Conservation (phyloP, 2,888 invertebrate genomes). For the Pinctada fucata region DNA sequence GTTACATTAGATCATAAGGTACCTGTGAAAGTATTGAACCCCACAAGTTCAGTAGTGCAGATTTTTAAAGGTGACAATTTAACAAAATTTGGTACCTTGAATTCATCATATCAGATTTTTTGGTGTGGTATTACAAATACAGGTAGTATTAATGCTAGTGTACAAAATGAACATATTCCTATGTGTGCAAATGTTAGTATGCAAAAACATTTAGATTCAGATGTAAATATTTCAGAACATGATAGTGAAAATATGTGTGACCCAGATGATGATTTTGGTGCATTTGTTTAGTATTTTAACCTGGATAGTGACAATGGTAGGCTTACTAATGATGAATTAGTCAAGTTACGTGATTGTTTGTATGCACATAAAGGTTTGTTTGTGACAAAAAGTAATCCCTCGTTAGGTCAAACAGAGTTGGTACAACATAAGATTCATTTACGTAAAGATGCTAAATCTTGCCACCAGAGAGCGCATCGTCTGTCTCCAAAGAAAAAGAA, state of each 20-base stretch:
- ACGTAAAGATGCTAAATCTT: conserved; percentile 14
- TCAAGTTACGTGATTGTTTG: not conserved
- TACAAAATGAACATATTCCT: not conserved
- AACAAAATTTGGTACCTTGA: conserved; percentile 7
- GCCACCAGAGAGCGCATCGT: conserved; percentile 35
- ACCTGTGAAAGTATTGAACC: conserved; percentile 28
- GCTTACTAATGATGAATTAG: not conserved
- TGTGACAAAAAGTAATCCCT: conserved; percentile 24
- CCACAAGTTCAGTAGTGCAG: conserved; percentile 1
- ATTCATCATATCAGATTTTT: not conserved
- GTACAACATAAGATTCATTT: conserved; percentile 36
- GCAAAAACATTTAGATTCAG: not conserved
- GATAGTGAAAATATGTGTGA: not conserved
- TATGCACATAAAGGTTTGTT: conserved; percentile 3
- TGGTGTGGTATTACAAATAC: not conserved
- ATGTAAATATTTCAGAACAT: not conserved
- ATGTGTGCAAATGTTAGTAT: not conserved
- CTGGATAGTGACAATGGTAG: conserved; percentile 12
- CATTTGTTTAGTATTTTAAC: conserved; percentile 12
- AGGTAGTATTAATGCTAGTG: conserved; percentile 7
- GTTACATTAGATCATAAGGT: conserved; percentile 7
- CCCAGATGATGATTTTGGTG: not conserved
- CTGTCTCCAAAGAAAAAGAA: conserved; percentile 37
- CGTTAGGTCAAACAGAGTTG: conserved; percentile 17
- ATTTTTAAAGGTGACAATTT: conserved; percentile 4